A percentile compares a stretch with the other conserved stretches of the same genome.
These are phyloP conservation scores for Corythornis leucogaster DNA, from an alignment of 2,797 vertebrate species.

Conservation along the genomic window DNA sequence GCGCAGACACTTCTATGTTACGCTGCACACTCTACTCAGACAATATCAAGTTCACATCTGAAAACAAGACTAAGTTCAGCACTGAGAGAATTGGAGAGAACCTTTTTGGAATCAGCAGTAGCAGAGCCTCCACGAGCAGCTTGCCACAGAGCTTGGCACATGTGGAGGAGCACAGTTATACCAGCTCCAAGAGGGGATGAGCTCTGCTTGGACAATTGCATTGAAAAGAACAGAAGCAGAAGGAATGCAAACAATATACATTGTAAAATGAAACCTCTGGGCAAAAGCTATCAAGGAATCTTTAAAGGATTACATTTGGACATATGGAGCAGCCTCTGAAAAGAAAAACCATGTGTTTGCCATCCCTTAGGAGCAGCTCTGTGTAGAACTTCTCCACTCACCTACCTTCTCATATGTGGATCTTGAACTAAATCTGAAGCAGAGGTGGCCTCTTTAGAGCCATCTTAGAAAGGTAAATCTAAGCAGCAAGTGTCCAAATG, in stretches of 20 bases:
- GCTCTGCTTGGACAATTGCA: conserved; percentile 24
- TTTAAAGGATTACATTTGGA: neutral
- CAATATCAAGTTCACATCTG: conserved; percentile 42
- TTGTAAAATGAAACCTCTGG: neutral
- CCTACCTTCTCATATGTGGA: neutral
- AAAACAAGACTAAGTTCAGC: conserved; percentile 25
- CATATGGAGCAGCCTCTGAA: neutral
- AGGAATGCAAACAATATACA: neutral
- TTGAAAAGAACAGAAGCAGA: neutral
- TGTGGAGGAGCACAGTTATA: neutral
- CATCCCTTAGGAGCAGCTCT: neutral
- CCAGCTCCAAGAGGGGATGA: neutral
- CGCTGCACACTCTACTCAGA: conserved; percentile 15
- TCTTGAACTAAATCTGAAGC: neutral
- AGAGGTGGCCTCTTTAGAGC: neutral
- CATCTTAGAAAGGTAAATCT: neutral
- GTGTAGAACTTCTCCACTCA: neutral
- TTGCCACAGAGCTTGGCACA: neutral
- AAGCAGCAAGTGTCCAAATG: neutral
- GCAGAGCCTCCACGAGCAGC: conserved; percentile 46
- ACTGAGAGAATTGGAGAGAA: neutral
- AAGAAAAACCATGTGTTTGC: neutral
- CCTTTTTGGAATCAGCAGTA: neutral
- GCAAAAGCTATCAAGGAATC: neutral
- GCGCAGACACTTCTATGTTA: conserved; percentile 29